Evolutionary conservation across 1,140 invertebrate species (phyloP).

Genomic region (Diabrotica undecimpunctata): DNA sequence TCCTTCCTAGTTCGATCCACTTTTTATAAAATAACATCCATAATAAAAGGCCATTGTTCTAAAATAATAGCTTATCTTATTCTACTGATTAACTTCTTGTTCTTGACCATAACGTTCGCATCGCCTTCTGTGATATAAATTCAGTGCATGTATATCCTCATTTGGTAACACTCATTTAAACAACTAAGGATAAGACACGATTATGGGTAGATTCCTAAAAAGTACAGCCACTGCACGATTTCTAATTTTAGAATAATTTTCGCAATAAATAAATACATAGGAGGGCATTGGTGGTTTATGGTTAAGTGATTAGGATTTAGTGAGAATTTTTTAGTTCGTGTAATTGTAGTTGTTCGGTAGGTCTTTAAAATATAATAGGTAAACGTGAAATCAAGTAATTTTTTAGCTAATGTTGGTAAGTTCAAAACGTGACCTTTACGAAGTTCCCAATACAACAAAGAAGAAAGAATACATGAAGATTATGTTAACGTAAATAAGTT

Average conservation of each 20-base stretch:
- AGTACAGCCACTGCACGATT: not conserved
- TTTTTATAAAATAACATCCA: not conserved
- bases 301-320: not conserved
- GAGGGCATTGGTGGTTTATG: not conserved
- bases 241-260: conserved; percentile 3
- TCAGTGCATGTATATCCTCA: not conserved
- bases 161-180: conserved; percentile 1
- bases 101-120: not conserved
- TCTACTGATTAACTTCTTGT: not conserved
- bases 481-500: too few species aligned
- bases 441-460: too few species aligned
- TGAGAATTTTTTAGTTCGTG: not conserved
- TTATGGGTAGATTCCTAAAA: not conserved
- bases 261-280: not conserved
- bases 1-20: too few species aligned
- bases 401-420: too few species aligned
- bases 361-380: too few species aligned
- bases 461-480: too few species aligned
- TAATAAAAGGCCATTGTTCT: conserved; percentile 1
- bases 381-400: too few species aligned
- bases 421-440: too few species aligned
- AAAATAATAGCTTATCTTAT: not conserved
- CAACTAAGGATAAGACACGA: conserved; percentile 2
- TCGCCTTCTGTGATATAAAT: not conserved
- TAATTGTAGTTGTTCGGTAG: not conserved